Evolutionary conservation across 2,888 invertebrate species (phyloP).

Genomic region (Gnatocerus cornutus): DNA sequence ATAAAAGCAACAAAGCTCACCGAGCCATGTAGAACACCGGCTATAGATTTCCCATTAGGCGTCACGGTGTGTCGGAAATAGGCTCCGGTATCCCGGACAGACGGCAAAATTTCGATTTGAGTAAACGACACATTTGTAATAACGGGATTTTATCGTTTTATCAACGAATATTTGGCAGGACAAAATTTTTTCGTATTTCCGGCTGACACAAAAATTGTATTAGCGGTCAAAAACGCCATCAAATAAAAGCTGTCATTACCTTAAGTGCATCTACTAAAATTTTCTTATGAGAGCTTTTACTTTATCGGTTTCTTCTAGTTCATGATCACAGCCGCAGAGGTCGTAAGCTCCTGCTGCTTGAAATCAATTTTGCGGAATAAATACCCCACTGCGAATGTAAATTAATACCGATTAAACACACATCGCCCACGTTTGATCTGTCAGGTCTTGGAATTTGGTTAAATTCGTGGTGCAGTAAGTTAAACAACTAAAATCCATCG

Average conservation of each 20-base stretch:
- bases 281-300: no score
- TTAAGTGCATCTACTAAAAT: no score
- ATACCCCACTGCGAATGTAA: conserved; percentile 48
- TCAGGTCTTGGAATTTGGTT: conserved; percentile 21
- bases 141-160: conserved; percentile 6
- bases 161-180: not conserved
- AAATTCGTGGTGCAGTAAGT: not conserved
- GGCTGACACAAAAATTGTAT: no score
- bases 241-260: no score
- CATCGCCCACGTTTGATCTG: conserved; percentile 47
- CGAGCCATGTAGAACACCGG: conserved; percentile 60
- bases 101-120: conserved; percentile 50
- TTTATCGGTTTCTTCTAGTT: no score
- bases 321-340: conserved; percentile 9
- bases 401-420: conserved; percentile 50
- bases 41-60: conserved; percentile 67
- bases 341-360: conserved; percentile 15
- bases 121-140: conserved; percentile 31
- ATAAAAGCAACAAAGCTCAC: conserved; percentile 64
- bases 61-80: conserved; percentile 62
- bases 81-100: conserved; percentile 58
- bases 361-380: conserved; percentile 45
- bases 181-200: not conserved
- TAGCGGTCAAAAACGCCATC: no score
- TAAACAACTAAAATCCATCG: no score